These are phyloP conservation scores for Hemibagrus wyckioides DNA, from an alignment of 2,113 vertebrate species.

Conservation along the genomic window DNA sequence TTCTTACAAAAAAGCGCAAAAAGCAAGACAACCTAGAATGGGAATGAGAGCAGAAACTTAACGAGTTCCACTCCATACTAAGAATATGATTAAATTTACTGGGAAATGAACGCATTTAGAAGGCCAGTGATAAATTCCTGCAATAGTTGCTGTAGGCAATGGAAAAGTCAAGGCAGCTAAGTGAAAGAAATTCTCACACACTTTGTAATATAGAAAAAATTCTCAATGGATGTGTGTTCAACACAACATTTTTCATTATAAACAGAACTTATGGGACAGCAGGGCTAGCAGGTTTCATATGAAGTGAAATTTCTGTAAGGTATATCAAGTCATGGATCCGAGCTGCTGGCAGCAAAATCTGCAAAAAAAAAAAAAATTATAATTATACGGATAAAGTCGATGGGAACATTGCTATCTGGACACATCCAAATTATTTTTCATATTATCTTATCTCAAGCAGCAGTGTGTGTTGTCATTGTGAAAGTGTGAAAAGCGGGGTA, in stretches of 20 bases:
- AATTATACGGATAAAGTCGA: not conserved
- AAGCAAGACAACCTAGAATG: too few relatives aligned
- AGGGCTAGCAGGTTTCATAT: not conserved
- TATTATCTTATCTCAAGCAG: conserved; percentile 11
- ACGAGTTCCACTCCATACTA: not conserved
- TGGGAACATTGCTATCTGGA: not conserved
- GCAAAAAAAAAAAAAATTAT: too few relatives aligned
- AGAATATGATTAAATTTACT: too few relatives aligned
- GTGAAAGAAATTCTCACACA: not conserved
- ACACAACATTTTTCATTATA: too few relatives aligned
- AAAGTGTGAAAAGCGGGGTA: conserved; percentile 36
- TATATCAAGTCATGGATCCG: not conserved
- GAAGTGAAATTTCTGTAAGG: not conserved
- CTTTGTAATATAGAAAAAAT: not conserved
- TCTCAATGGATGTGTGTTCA: not conserved
- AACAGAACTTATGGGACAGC: not conserved
- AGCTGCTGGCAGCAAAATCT: not conserved
- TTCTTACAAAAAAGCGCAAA: not conserved
- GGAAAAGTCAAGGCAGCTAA: not conserved
- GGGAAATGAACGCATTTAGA: not conserved
- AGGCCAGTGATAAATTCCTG: not conserved
- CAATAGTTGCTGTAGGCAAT: not conserved
- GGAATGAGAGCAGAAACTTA: not conserved
- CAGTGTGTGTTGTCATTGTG: conserved; percentile 56
- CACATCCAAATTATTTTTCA: not conserved